phyloP scores from a whole-genome alignment of 2,888 invertebrate genomes.

The Clepsis dumicolana region DNA sequence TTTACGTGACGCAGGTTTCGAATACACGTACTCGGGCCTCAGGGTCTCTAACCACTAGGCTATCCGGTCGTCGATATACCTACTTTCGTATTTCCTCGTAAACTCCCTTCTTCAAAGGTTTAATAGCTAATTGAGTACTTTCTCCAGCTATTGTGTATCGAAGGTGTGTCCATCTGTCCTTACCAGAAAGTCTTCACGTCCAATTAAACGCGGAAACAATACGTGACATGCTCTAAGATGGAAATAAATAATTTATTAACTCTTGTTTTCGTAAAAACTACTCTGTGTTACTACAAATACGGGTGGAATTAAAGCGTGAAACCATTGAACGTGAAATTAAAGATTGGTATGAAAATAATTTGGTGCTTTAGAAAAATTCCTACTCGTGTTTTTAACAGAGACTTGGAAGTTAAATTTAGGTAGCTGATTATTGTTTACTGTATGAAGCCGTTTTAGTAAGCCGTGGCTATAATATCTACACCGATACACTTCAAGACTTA shows the following conservation, averaged over 20 bases:
- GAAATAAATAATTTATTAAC: not conserved
- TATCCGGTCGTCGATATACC: too few relatives aligned
- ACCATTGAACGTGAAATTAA: conserved; percentile 6
- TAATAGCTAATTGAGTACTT: conserved; percentile 12
- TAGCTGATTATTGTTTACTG: too few relatives aligned
- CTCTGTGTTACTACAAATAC: not conserved
- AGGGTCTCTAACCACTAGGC: too few relatives aligned
- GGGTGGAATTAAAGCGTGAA: not conserved
- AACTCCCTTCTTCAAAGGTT: not conserved
- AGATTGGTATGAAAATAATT: not conserved
- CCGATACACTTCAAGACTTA: too few relatives aligned
- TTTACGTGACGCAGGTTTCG: too few relatives aligned
- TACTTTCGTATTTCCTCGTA: not conserved
- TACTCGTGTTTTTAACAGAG: too few relatives aligned
- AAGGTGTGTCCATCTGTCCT: not conserved
- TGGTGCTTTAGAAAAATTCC: not conserved
- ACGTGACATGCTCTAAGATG: conserved; percentile 12
- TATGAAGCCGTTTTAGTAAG: too few relatives aligned
- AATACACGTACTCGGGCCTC: too few relatives aligned
- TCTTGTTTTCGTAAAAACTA: not conserved
- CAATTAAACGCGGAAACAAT: conserved; percentile 30
- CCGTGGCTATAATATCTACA: too few relatives aligned
- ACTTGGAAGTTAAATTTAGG: too few relatives aligned
- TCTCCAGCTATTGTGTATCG: conserved; percentile 22
- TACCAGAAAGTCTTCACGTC: conserved; percentile 18